Base-by-base conservation (phyloP, 2,797 vertebrate genomes). In the Prunella strophiata region DNA sequence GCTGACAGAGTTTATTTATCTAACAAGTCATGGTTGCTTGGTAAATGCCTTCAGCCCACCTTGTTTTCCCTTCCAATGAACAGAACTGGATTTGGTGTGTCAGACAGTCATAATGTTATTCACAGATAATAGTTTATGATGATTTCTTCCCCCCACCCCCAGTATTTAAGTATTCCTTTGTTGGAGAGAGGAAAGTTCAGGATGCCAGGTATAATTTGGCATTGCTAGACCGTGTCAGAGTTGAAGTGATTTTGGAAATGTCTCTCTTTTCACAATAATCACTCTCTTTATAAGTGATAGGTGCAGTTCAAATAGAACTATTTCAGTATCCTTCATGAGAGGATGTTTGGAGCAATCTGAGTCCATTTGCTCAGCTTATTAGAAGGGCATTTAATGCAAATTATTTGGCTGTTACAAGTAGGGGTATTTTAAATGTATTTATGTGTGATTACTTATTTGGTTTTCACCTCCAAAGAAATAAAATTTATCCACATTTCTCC, bases 131-230 rank as follows among this genome's bases (percentile, higher is more conserved):
- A 43, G 62, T 66, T 78, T 62, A 47, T 2, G 2, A 9, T 40
- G 9, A n/a, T 10, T 32, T 29, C 16, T 19, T 7, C 2, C 1
- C 1, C 7, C 2, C 1, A 1, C 7, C 10, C 17, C 5, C 16
- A 63, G 34, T 4, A 38, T 65, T 83, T 81, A 22, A 2, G 11
- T 75, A 27, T 36, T 62, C 45, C 45, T 86, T 63, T 87, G 40
- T 7, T 80, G 70, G 34, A 54, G 38, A 78, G 75, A 11, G 51
- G 38, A 15, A 7, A 11, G 45, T 59, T 90, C 45, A 87, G 51
- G 38, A 34, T 86, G 34, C 58, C 57, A 68, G 54, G 18, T 80
- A 8, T 23, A 32, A 68, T 72, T 78, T 89, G 70, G 42, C 76
- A 36, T 34, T 78, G n/a, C 34, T 68, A 43, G 58, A 52, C 17